A percentile compares a stretch with the other conserved stretches of the same genome.
These are phyloP conservation scores for Pithys albifrons DNA, from an alignment of 2,113 vertebrate genomes.

Conservation along the genomic window DNA sequence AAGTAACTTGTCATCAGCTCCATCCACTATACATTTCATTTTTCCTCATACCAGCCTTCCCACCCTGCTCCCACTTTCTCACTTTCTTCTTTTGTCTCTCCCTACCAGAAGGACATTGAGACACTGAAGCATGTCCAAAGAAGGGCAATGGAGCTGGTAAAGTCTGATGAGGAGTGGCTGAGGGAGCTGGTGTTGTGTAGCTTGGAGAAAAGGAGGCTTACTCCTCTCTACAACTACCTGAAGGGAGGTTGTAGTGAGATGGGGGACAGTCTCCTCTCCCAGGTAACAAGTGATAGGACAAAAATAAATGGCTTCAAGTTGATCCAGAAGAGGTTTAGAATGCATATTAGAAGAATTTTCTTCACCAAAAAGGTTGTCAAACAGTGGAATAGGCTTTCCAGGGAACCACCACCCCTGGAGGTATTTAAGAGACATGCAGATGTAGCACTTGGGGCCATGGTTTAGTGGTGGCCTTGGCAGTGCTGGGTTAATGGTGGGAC, in stretches of 20 bases:
- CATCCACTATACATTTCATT: fast-evolving
- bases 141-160: background rate
- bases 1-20: background rate
- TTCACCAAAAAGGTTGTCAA: background rate
- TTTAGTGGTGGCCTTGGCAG: background rate
- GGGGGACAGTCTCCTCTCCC: background rate
- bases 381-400: background rate
- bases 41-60: background rate
- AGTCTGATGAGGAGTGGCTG: background rate
- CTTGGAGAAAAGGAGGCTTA: background rate
- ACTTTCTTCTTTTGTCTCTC: background rate
- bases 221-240: background rate
- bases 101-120: background rate
- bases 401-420: background rate
- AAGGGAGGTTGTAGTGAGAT: background rate
- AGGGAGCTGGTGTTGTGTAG: background rate
- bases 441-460: background rate
- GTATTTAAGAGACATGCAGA: background rate
- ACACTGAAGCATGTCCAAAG: background rate
- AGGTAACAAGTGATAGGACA: background rate
- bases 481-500: background rate
- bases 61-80: background rate
- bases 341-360: background rate
- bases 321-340: background rate
- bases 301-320: background rate